phyloP scores from a whole-genome alignment of 2,888 invertebrate species.

The Zhuqinia jingwanae region DNA sequence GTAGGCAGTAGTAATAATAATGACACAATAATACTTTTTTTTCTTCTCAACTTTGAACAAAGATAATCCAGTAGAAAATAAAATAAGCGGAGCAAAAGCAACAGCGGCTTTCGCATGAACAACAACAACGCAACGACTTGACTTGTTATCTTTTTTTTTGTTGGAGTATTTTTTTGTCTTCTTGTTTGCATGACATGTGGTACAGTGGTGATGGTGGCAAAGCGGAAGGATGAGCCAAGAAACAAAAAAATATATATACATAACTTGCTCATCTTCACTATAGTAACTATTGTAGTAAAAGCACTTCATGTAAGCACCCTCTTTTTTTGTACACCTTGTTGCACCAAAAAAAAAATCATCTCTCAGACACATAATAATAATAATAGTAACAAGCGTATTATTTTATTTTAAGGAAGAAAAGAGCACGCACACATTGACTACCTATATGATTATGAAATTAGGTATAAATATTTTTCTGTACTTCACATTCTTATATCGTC shows the following conservation, averaged over 20 bases:
- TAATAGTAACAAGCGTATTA: slow-evolving; percentile 16
- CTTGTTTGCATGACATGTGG: slow-evolving; percentile 57
- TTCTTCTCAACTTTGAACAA: no score
- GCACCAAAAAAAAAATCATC: slow-evolving; percentile 3
- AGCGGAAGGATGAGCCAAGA: slow-evolving; percentile 63
- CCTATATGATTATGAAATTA: slow-evolving; percentile 42
- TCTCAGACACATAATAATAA: no score
- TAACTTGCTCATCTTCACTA: background rate
- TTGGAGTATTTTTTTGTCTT: no score
- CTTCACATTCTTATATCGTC: background rate
- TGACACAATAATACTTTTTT: slow-evolving; percentile 51
- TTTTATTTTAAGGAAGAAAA: slow-evolving; percentile 16
- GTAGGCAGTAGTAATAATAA: no score
- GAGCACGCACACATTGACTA: slow-evolving; percentile 46
- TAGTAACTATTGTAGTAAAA: background rate
- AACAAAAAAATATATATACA: background rate
- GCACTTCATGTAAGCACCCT: background rate
- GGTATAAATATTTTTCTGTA: no score
- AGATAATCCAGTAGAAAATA: no score
- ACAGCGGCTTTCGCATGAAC: no score
- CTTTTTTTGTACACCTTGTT: background rate
- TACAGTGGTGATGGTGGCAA: no score
- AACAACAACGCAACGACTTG: no score
- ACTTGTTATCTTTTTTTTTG: background rate
- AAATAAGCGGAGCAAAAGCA: no score